Base-by-base conservation (phyloP, 2,113 vertebrate genomes). In the Rattus norvegicus region DNA sequence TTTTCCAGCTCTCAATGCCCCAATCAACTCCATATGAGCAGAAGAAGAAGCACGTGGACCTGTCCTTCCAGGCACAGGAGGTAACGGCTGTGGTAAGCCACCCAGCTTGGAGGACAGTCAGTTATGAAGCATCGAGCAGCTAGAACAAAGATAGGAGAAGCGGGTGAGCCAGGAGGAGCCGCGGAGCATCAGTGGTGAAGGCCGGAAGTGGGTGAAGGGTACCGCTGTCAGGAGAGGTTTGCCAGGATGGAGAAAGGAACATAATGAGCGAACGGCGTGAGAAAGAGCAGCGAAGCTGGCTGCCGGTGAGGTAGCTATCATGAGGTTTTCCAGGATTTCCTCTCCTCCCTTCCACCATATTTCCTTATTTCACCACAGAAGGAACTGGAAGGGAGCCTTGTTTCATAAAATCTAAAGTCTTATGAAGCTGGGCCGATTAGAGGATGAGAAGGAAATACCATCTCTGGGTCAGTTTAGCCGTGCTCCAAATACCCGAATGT, bases 401-500 rank as follows among this genome's bases (percentile, higher is more conserved):
- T 72, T 96, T 96, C 83, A 26, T 49, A 89, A 92, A 79, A 93
- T 89, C 11, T 24, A 5, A 95, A 92, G 80, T 93, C 19, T 77
- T 69, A 81, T 10, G 61, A 65, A 96, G 14, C 22, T 67, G 22
- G 56, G 7, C 9, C 11, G 3, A 28, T 84, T 24, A 83, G 80
- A 16, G 36, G 11, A 26, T 26, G 20, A 9, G 80, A 83, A 19
- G 36, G 16, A 4, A 91, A 93, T 69, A 20, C 2, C 43, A 59
- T 33, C 52, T 67, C 69, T 77, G 52, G 22, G 91, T 88, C 72
- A 83, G 83, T 33, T 91, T 90, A 73, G 16, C 13, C 30, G 75
- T 75, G 91, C 54, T 90, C 56, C 84, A 36, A 83, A 92, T 28
- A 79, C 39, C n/a, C 24, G 59, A 85, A 86, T 33, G 85, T 39